Base-by-base conservation (phyloP, 2,888 invertebrate species). In the Leptopilina syphax region DNA sequence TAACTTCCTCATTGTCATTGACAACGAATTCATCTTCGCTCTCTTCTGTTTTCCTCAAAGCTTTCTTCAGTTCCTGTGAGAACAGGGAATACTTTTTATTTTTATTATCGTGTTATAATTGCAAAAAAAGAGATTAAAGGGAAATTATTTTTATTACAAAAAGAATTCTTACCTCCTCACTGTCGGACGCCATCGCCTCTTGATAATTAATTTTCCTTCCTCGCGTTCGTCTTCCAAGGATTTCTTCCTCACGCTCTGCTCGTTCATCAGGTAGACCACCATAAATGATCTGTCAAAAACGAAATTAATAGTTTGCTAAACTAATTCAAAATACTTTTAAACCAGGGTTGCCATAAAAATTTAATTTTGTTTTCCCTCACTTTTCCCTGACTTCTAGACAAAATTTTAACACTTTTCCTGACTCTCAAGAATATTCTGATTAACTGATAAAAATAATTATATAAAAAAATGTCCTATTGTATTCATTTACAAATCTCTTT, bases 121-220 rank as follows among this genome's bases (percentile, higher is more conserved):
- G 34, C 18, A 3, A 34, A 34, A 2, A 34, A 34, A 34, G 34
- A 34, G 34, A 34, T 34, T 34, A 34, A 34, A 3, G 34, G 34
- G 34, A 34, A 34, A 34, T 44, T 44, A 8, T 44, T 44, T 47
- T 68, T 9, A n/a, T 68, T 47, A 63, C n/a, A 18, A 24, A 18
- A 63, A 63, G 24, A 70, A 68, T 92, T 18, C 92, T 93, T 88
- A 95, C 96, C 90, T 95, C 96, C 88, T 95, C 96, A 76, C 95
- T 95, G 89, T 96, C 96, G 0, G 96, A 95, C 83, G 95, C 95
- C 77, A 95, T 93, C 88, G 94, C 94, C 92, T 96, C 97, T 4
- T 96, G 95, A 88, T 97, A 97, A 90, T 95, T 95, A 82, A 96
- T 95, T 91, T 95, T 95, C 86, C 94, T 94, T 83, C 96, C 96